phyloP scores from a whole-genome alignment of 2,113 vertebrate genomes.

The Merops nubicus region DNA sequence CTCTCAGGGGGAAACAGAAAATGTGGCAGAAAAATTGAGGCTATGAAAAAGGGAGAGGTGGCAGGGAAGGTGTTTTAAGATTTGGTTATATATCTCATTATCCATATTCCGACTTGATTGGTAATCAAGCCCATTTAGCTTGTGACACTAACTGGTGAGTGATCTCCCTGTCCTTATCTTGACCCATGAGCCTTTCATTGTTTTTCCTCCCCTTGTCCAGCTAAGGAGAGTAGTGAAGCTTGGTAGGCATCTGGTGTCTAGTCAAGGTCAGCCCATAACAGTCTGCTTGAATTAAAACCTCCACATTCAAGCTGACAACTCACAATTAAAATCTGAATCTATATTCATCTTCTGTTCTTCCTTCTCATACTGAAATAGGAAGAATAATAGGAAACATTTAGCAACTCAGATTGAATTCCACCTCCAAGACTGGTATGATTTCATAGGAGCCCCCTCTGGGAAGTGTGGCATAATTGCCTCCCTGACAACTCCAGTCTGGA shows the following conservation, averaged over 20 bases:
- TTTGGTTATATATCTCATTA: background rate
- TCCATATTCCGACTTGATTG: background rate
- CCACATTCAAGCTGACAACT: background rate
- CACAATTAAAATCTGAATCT: background rate
- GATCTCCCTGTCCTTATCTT: background rate
- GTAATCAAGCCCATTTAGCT: too few species aligned
- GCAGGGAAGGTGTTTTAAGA: background rate
- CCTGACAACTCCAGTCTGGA: background rate
- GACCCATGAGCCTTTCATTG: rapidly evolving
- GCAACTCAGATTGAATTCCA: background rate
- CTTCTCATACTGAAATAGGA: background rate
- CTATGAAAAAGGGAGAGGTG: background rate
- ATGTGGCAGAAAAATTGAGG: background rate
- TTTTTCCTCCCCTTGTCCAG: background rate
- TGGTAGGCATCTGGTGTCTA: background rate
- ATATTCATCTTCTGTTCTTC: background rate
- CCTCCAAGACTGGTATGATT: rapidly evolving
- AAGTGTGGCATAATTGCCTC: background rate
- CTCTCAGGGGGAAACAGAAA: background rate
- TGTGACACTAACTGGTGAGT: background rate
- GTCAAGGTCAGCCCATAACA: background rate
- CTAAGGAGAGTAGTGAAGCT: background rate
- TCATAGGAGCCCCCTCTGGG: background rate
- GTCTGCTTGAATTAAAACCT: background rate
- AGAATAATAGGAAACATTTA: background rate